A percentile compares a stretch with the other conserved stretches of the same genome.
Conservation (phyloP, 2,113 vertebrate genomes). For the Seriola quinqueradiata region DNA sequence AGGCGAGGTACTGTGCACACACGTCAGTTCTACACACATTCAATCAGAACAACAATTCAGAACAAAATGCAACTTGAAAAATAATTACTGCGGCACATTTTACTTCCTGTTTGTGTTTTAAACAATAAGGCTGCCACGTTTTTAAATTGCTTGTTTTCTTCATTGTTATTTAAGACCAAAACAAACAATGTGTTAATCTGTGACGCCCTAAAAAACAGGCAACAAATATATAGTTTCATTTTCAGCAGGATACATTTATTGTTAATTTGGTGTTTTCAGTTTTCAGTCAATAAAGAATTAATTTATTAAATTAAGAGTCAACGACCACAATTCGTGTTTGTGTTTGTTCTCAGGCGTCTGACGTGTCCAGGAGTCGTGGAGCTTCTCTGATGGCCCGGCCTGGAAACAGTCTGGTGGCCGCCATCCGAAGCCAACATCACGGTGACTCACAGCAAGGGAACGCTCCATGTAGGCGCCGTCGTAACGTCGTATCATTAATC, state of each 20-base stretch:
- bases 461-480: constrained; percentile 63
- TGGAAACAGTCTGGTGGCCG: constrained; percentile 91
- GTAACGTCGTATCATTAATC: neutral
- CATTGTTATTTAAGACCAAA: neutral
- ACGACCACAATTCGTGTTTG: neutral
- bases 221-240: too few relatives aligned
- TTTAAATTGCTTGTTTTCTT: too few relatives aligned
- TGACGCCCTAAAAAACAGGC: too few relatives aligned
- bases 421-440: constrained; percentile 93
- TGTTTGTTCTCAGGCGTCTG: constrained; percentile 89
- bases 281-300: too few relatives aligned
- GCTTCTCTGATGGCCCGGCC: constrained; percentile 90
- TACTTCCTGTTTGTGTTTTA: neutral
- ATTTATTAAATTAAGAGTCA: too few relatives aligned
- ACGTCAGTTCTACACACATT: neutral
- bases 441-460: constrained; percentile 88
- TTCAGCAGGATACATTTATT: too few relatives aligned
- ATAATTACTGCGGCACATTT: too few relatives aligned
- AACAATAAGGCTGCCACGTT: neutral
- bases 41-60: too few relatives aligned
- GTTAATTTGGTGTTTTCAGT: too few relatives aligned
- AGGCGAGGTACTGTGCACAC: constrained; percentile 88
- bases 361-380: constrained; percentile 94
- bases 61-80: too few relatives aligned
- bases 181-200: too few relatives aligned